Evolutionary conservation across 2,113 vertebrate species (phyloP).

Genomic region (Spermophilus dauricus): DNA sequence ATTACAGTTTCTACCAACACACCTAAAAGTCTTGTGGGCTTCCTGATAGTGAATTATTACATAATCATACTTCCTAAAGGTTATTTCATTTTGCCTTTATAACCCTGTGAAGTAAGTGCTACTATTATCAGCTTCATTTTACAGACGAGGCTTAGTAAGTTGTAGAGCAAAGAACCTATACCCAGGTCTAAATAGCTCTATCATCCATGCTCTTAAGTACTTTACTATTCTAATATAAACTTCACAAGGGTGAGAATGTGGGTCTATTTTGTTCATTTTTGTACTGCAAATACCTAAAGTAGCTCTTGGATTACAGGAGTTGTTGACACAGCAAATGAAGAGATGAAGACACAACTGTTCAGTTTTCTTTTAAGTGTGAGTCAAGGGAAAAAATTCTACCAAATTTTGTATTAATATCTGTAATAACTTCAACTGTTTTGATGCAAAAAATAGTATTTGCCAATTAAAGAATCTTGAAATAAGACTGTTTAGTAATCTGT

Average conservation of each 20-base stretch:
- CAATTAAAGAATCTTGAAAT: conserved; percentile 53
- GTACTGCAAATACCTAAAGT: neutral
- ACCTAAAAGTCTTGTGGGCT: neutral
- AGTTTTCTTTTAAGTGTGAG: neutral
- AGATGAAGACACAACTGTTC: neutral
- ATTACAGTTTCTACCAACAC: conserved; percentile 4
- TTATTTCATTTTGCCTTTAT: conserved; percentile 31
- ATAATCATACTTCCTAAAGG: neutral
- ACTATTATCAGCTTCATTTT: neutral
- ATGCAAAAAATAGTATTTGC: conserved; percentile 22
- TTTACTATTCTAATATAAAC: neutral
- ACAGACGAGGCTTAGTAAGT: neutral
- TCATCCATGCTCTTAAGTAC: neutral
- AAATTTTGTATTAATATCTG: neutral
- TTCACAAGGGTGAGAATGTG: neutral
- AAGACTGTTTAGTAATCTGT: conserved; percentile 25
- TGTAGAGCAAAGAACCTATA: neutral
- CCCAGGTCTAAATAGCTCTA: neutral
- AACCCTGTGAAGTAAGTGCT: neutral
- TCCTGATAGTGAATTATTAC: neutral
- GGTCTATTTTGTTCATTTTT: neutral
- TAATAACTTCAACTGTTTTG: neutral
- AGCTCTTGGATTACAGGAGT: neutral
- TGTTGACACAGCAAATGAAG: neutral
- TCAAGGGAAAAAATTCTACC: neutral